Percentiles rank a stretch among this genome's conserved stretches.
Evolutionary conservation across 2,797 vertebrate species (phyloP).

Genomic region (Myotis myotis): DNA sequence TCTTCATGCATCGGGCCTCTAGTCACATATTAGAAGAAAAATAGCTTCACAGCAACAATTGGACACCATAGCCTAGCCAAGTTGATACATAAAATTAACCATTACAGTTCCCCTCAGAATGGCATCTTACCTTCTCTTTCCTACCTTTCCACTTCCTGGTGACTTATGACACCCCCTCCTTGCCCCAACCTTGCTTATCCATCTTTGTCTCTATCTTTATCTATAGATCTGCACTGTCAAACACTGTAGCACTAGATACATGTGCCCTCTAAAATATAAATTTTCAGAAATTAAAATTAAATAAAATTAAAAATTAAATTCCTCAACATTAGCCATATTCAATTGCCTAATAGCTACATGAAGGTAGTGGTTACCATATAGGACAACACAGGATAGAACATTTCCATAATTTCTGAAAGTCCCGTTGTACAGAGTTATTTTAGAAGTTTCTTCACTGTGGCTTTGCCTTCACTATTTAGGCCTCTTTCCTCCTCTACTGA

Average conservation of each 20-base stretch:
- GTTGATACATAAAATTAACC: neutral
- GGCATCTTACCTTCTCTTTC: neutral
- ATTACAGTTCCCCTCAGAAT: neutral
- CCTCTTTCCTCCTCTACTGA: neutral
- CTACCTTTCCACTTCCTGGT: neutral
- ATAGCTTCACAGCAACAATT: neutral
- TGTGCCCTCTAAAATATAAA: neutral
- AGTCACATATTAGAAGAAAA: too few species aligned
- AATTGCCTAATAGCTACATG: neutral
- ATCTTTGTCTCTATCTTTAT: neutral
- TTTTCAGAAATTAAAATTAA: constrained; percentile 10
- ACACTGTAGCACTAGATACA: neutral
- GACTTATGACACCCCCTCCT: neutral
- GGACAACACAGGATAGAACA: neutral
- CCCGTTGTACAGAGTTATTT: neutral
- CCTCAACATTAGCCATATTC: neutral
- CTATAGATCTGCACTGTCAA: neutral
- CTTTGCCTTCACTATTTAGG: neutral
- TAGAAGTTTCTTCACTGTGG: neutral
- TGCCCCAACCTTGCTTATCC: neutral
- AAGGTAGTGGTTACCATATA: neutral
- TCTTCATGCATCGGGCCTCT: too few species aligned
- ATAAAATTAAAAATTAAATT: constrained; percentile 20
- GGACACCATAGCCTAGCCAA: neutral
- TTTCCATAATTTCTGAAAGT: neutral